These are phyloP conservation scores for Andrena chrysosceles DNA, from an alignment of 2,888 invertebrate species.

Conservation along the genomic window DNA sequence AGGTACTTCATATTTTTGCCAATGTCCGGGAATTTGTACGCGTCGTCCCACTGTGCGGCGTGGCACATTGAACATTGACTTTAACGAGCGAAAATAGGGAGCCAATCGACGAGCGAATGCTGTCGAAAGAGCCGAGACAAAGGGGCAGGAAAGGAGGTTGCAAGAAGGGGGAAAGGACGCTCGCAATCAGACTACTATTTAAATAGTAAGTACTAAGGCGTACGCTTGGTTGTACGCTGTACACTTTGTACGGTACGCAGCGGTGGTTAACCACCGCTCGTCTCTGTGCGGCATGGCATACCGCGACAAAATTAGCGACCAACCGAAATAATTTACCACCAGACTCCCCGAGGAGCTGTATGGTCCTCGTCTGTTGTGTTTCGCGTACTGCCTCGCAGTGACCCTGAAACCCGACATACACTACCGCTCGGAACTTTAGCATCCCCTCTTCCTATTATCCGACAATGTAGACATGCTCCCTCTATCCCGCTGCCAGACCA, in stretches of 20 bases:
- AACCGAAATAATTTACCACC: slow-evolving; percentile 70
- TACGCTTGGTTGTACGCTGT: background rate
- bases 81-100: slow-evolving; percentile 59
- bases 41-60: too few relatives aligned
- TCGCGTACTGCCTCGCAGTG: slow-evolving; percentile 26
- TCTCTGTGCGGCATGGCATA: slow-evolving; percentile 40
- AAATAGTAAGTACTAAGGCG: background rate
- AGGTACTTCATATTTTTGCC: too few relatives aligned
- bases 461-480: too few relatives aligned
- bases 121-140: slow-evolving; percentile 29
- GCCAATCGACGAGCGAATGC: slow-evolving; percentile 49
- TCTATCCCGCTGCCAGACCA: background rate
- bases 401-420: slow-evolving; percentile 62
- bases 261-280: slow-evolving; percentile 44
- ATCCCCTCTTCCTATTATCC: slow-evolving; percentile 7
- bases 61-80: slow-evolving; percentile 49
- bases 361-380: slow-evolving; percentile 33
- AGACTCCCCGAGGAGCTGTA: slow-evolving; percentile 51
- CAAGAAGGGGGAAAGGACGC: slow-evolving; percentile 4
- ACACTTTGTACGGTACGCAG: background rate
- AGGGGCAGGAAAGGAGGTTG: slow-evolving; percentile 8
- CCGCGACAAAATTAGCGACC: slow-evolving; percentile 70
- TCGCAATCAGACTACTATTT: background rate
- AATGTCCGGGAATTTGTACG: too few relatives aligned
- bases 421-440: background rate